A percentile compares a stretch with the other conserved stretches of the same genome.
Conservation (phyloP, 2,888 invertebrate species). For the Tetanocera ferruginea region DNA sequence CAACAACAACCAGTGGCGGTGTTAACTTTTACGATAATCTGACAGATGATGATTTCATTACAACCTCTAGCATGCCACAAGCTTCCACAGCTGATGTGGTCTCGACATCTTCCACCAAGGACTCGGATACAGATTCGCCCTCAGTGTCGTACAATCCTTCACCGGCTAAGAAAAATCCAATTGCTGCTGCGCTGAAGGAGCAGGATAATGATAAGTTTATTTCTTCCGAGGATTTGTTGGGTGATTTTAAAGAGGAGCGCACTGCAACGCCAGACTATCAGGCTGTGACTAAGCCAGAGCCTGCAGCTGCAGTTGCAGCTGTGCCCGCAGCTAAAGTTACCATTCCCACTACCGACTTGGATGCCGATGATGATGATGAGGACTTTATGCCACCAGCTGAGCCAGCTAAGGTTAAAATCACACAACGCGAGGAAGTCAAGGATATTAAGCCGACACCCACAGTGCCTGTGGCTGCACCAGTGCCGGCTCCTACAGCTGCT, state of each 20-base stretch:
- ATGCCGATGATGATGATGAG: conserved; percentile 56
- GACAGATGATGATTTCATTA: conserved; percentile 47
- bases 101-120: conserved; percentile 55
- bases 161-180: conserved; percentile 65
- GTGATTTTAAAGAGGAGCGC: conserved; percentile 66
- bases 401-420: conserved; percentile 21
- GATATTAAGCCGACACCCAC: conserved; percentile 35
- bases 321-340: conserved; percentile 28
- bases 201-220: conserved; percentile 69
- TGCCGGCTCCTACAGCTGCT: conserved; percentile 32
- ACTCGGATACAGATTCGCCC: conserved; percentile 67
- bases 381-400: conserved; percentile 43
- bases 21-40: conserved; percentile 47
- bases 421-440: conserved; percentile 43
- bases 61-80: conserved; percentile 45
- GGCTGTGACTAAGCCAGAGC: conserved; percentile 42
- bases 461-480: conserved; percentile 30
- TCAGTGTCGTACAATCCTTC: conserved; percentile 67
- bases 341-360: conserved; percentile 60
- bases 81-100: conserved; percentile 34
- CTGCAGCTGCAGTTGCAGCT: neutral
- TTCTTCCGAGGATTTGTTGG: conserved; percentile 68
- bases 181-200: conserved; percentile 64
- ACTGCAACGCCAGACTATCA: conserved; percentile 55
- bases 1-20: conserved; percentile 31